Evolutionary conservation across 35 echinoderm and acorn worm species (phyloP), one percentile per base, ranked within the genome.

Genomic region (Lytechinus variegatus): DNA sequence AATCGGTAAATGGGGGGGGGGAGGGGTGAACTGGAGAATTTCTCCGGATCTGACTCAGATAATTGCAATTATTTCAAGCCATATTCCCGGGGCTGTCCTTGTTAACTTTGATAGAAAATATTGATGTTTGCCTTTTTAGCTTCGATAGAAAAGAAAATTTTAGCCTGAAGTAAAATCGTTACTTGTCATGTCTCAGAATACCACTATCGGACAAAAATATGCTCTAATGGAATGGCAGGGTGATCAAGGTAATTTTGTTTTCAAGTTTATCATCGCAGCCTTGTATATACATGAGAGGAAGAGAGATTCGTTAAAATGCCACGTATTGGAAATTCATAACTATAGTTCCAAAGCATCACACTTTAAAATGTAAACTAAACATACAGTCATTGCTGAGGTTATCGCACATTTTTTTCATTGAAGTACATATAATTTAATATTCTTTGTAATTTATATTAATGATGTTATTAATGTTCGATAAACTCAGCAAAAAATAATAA

Each of bases 81-180:
- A 79, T 24, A 79, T 79, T 5, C 66, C n/a, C 66, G 16, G 6
- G n/a, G 66, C 19, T 24, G 24, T 27, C 66, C 14, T 79, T 79
- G 66, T 24, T 24, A 79, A 24, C 19, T 16, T 79, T 79, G 66
- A 79, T 79, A 79, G 66, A 79, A 79, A 79, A 79, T 79, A 79
- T 79, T 79, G 66, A 79, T 79, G 66, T 79, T 79, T 24, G 8
- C 19, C 16, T 79, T 79, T 79, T 79, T 79, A 79, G 66, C 66
- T 79, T 79, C 21, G 66, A 16, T 4, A 79, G 66, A 79, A 79
- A 79, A 79, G 16, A 16, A 79, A n/a, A 24, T 79, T 79, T 79
- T 79, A 79, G 66, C 66, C 66, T 79, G 66, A 24, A 79, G 66
- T 79, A 24, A 79, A 79, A 79, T 79, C 66, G 66, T 79, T 79